Evolutionary conservation across 2,113 vertebrate genomes (phyloP), one percentile per base, ranked within the genome.

Genomic region (Okapia johnstoni): DNA sequence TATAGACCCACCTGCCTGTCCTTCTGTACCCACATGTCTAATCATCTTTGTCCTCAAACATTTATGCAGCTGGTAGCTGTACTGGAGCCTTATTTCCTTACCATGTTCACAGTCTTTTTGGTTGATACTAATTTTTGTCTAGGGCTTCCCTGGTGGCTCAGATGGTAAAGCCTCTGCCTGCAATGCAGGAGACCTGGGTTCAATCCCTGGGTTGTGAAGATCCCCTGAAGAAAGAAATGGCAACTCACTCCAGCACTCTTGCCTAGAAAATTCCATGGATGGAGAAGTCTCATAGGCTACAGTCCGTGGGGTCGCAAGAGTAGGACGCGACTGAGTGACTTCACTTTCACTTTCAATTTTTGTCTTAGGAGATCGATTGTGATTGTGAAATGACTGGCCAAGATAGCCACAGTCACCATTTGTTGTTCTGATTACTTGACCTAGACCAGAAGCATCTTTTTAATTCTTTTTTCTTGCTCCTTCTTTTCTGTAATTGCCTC

Each of bases 371-470:
- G 92, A n/a, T 83, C 8, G 36, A 12, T 12, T 85, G 11, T 88
- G 66, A 61, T 58, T 76, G 90, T 88, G 87, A 19, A 28, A 48
- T 77, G 60, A 93, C n/a, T 55, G 33, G 10, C 28, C 60, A 83
- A 70, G 40, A 48, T 61, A 54, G 63, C 0, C 21, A 85, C 11
- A 73, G 30, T 26, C 10, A 60, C 13, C 5, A 19, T 79, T 92
- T 13, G 79, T 90, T 94, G 40, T 50, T 95, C 11, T 79, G 77
- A 73, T 91, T 86, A 87, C 8, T 25, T 80, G 26, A 55, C 55
- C 40, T 83, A 93, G 33, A 19, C 36, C 60, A 14, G 9, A 92
- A 66, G 85, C 21, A 81, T 90, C 19, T 52, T 93, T 76, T 55
- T 48, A 10, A 25, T 50, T 88, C 19, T 80, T 57, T 11, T 92